phyloP scores from a whole-genome alignment of 2,797 vertebrate genomes.

The Mormyrus proboscirostris region DNA sequence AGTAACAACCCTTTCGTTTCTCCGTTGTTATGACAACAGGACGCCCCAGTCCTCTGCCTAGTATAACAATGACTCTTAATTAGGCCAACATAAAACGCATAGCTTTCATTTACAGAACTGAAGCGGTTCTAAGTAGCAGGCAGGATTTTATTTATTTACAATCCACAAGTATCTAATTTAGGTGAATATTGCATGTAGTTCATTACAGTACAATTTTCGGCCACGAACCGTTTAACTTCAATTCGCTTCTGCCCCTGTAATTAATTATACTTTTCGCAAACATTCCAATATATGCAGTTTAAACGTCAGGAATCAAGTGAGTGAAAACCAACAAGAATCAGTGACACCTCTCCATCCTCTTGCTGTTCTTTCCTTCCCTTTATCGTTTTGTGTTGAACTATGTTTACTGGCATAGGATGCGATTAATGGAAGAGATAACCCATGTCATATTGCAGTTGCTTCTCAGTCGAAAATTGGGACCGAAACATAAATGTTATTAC shows the following conservation, averaged over 20 bases:
- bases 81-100: not conserved
- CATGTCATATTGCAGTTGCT: not conserved
- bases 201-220: not conserved
- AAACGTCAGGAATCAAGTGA: not conserved
- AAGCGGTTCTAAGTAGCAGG: not conserved
- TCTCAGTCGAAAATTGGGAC: not conserved
- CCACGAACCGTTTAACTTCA: not conserved
- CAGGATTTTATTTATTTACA: not conserved
- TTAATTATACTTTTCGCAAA: not conserved
- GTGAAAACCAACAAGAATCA: not conserved
- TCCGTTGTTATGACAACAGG: constrained; percentile 13
- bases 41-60: not conserved
- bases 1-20: not conserved
- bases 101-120: not conserved
- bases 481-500: not conserved
- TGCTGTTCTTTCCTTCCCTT: not conserved
- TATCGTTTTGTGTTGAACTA: not conserved
- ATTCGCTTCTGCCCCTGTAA: not conserved
- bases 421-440: not conserved
- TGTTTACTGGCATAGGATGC: not conserved
- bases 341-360: not conserved
- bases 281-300: not conserved
- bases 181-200: not conserved
- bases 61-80: not conserved
- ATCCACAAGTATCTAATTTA: not conserved